phyloP scores from a whole-genome alignment of 2,113 vertebrate species.

The Nettapus auritus region DNA sequence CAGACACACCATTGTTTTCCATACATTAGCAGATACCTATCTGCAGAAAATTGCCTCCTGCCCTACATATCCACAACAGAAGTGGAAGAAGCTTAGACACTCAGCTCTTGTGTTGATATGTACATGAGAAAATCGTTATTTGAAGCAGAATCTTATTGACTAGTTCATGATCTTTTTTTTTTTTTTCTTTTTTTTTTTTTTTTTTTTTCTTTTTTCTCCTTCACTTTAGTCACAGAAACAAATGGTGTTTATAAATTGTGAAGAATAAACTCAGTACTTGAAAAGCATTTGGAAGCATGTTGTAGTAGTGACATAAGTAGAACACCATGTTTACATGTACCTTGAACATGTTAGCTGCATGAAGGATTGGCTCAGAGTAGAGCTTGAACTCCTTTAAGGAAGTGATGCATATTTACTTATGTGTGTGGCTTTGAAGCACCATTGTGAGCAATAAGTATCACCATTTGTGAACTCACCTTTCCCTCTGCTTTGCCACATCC shows the following conservation, averaged over 20 bases:
- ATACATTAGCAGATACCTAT: not conserved
- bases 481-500: not conserved
- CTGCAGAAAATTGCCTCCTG: not conserved
- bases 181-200: not conserved
- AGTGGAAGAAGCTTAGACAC: not conserved
- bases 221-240: not conserved
- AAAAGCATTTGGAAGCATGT: not conserved
- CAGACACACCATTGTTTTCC: not conserved
- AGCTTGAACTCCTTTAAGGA: not conserved
- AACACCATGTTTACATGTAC: not conserved
- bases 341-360: not conserved
- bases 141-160: not conserved
- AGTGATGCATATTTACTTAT: not conserved
- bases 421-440: not conserved
- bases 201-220: not conserved
- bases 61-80: not conserved
- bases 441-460: not conserved
- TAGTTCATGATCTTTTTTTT: not conserved
- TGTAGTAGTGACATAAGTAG: not conserved
- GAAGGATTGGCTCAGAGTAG: not conserved
- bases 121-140: not conserved
- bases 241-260: not conserved
- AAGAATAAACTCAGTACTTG: not conserved
- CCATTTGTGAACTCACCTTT: not conserved
- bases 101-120: not conserved